Percentiles rank a stretch among this genome's conserved stretches.
phyloP scores from a whole-genome alignment of 2,888 invertebrate species.

The Eueremaeus valkanovi region DNA sequence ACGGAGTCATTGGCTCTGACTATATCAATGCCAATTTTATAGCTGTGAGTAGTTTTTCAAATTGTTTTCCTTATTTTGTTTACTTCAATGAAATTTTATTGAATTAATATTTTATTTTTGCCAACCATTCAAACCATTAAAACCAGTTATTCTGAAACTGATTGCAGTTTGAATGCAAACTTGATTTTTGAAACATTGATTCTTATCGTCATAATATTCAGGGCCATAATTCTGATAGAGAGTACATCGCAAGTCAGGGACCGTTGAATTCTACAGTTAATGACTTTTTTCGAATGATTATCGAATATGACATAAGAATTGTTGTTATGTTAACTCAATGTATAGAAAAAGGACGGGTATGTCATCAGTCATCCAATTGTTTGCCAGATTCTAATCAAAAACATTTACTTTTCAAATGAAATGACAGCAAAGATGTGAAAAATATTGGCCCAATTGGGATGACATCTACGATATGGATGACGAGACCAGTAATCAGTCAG shows the following conservation, averaged over 20 bases:
- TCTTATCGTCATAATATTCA: no score
- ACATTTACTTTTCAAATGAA: neutral
- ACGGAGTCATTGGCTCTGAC: slow-evolving; percentile 4
- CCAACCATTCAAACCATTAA: no score
- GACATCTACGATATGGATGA: neutral
- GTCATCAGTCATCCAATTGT: neutral
- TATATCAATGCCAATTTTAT: slow-evolving; percentile 32
- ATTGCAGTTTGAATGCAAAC: no score
- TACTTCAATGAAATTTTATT: neutral
- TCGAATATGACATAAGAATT: slow-evolving; percentile 64
- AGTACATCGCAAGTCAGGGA: slow-evolving; percentile 71
- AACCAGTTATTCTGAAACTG: no score
- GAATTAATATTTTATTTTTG: neutral
- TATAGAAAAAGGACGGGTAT: slow-evolving; percentile 63
- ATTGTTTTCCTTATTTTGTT: neutral
- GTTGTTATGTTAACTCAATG: slow-evolving; percentile 70
- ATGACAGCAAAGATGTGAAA: slow-evolving; percentile 26
- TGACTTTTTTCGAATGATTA: slow-evolving; percentile 72
- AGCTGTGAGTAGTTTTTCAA: neutral
- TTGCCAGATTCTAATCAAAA: neutral
- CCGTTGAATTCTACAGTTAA: slow-evolving; percentile 64
- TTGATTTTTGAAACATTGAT: no score
- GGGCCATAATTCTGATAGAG: slow-evolving; percentile 63
- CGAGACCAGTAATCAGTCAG: neutral
- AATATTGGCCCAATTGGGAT: slow-evolving; percentile 21